phyloP scores from a whole-genome alignment of 2,113 vertebrate species.

The Epinephelus moara region DNA sequence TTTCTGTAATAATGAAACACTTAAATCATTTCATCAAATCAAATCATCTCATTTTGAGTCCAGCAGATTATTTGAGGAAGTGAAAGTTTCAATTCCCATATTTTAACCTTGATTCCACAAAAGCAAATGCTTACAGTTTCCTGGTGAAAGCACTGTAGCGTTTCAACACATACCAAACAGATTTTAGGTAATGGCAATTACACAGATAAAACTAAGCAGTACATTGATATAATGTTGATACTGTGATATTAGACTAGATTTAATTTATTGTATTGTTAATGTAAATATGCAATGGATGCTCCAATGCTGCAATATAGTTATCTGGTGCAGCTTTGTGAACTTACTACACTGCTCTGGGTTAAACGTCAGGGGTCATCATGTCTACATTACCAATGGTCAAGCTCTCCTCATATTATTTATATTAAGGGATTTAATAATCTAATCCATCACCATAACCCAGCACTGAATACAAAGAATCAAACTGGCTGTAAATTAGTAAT shows the following conservation, averaged over 20 bases:
- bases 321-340: too few relatives aligned
- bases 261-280: neutral
- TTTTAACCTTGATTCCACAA: neutral
- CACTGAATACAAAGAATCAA: neutral
- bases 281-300: neutral
- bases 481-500: neutral
- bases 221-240: too few relatives aligned
- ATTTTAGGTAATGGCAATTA: neutral
- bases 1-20: neutral
- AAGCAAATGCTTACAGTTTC: neutral
- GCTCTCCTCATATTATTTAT: neutral
- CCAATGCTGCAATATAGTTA: neutral
- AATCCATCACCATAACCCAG: neutral
- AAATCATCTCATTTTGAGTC: neutral
- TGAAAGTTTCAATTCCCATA: constrained; percentile 13
- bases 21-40: too few relatives aligned
- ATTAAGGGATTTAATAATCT: neutral
- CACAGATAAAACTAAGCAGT: neutral
- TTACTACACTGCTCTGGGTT: neutral
- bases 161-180: too few relatives aligned
- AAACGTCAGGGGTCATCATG: neutral
- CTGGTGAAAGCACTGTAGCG: neutral
- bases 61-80: neutral
- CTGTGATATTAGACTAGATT: neutral
- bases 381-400: neutral